These are phyloP conservation scores for Trematocara marginatum DNA, from an alignment of 2,113 vertebrate genomes.

Conservation along the genomic window DNA sequence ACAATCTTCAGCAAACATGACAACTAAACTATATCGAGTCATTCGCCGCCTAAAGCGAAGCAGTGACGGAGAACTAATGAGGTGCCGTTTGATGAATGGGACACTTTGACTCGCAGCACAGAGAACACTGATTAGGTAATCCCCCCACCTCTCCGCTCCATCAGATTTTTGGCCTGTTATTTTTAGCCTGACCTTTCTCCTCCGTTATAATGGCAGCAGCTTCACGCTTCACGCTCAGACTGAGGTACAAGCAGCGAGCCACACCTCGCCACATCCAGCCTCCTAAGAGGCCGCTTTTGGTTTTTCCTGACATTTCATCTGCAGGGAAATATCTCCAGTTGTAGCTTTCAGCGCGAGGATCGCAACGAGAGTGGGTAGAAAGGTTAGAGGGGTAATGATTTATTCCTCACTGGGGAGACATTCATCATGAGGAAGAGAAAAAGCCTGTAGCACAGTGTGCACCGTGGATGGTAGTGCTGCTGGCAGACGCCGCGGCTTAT, in stretches of 20 bases:
- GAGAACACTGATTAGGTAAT: not conserved
- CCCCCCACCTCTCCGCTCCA: not conserved
- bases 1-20: not conserved
- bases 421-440: conserved; percentile 1
- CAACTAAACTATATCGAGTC: not conserved
- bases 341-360: not conserved
- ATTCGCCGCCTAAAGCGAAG: not conserved
- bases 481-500: not conserved
- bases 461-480: not conserved
- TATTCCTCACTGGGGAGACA: not conserved
- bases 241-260: not conserved
- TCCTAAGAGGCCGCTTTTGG: not conserved
- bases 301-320: not conserved
- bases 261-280: conserved; percentile 14
- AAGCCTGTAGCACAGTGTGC: not conserved
- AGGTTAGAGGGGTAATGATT: conserved; percentile 1
- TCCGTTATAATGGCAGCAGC: not conserved
- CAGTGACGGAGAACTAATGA: not conserved
- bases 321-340: not conserved
- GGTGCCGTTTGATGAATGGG: not conserved
- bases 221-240: not conserved
- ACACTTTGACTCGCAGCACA: not conserved
- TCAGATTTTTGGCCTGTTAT: not conserved
- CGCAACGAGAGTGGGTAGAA: not conserved
- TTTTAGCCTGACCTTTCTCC: conserved; percentile 27